Percentiles rank a stretch among this genome's conserved stretches.
Evolutionary conservation across 2,113 vertebrate species (phyloP).

Genomic region (Ctenomys sociabilis): DNA sequence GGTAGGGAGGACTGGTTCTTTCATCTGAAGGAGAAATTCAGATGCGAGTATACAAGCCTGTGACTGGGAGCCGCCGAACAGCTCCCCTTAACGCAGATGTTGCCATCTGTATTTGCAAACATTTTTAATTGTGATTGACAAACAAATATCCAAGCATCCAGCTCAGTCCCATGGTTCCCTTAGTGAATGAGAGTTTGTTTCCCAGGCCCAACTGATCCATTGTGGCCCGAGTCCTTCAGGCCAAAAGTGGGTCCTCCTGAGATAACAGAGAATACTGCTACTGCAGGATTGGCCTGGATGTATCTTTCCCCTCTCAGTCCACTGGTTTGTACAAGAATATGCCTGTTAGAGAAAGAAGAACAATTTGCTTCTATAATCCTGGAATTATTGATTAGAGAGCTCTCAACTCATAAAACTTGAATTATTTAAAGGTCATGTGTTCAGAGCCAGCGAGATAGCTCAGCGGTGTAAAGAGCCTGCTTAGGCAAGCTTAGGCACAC

Average conservation of each 20-base stretch:
- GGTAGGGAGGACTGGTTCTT: neutral
- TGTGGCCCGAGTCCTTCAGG: neutral
- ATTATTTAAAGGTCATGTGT: neutral
- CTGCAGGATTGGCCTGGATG: neutral
- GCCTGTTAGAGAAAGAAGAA: neutral
- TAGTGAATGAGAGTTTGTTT: neutral
- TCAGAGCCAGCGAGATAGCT: no score
- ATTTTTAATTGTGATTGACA: neutral
- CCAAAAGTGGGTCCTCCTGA: neutral
- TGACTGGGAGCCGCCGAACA: neutral
- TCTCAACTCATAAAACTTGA: neutral
- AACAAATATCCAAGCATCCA: neutral
- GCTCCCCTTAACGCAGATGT: neutral
- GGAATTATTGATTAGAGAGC: neutral
- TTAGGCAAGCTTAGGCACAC: no score
- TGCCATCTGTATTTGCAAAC: neutral
- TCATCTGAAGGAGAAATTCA: neutral
- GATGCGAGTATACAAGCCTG: no score
- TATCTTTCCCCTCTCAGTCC: neutral
- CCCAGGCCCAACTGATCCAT: neutral
- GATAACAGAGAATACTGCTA: neutral
- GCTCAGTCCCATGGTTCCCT: neutral
- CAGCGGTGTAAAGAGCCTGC: no score
- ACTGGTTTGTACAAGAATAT: neutral
- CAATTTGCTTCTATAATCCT: neutral